Evolutionary conservation across 1,140 invertebrate genomes (phyloP).

Genomic region (Argopecten irradians): DNA sequence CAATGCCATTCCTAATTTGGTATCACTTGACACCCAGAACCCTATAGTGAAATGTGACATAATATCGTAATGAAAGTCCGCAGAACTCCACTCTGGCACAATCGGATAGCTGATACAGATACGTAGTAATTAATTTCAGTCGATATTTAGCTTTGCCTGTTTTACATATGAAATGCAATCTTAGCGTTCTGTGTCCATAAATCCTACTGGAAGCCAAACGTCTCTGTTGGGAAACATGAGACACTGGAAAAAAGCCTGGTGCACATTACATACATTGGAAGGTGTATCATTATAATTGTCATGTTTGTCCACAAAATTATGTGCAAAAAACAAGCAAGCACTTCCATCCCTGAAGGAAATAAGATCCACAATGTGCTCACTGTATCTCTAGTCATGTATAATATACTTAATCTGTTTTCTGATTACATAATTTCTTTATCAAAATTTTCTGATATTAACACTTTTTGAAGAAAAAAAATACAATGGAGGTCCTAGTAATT

Average conservation of each 20-base stretch:
- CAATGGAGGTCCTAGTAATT: too few relatives aligned
- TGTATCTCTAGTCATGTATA: background rate
- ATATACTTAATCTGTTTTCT: background rate
- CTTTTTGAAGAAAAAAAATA: too few relatives aligned
- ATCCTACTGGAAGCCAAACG: background rate
- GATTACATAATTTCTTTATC: background rate
- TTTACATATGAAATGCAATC: constrained; percentile 11
- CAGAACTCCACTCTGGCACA: background rate
- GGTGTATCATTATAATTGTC: background rate
- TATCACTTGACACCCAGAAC: background rate
- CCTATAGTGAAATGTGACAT: background rate
- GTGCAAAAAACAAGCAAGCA: background rate
- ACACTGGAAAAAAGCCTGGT: background rate
- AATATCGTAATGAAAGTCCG: background rate
- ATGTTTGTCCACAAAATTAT: background rate
- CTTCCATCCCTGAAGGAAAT: background rate
- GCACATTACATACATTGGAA: background rate
- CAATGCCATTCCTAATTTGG: background rate
- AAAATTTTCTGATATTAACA: background rate
- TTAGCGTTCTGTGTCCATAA: background rate
- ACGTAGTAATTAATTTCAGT: constrained; percentile 16
- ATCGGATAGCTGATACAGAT: background rate
- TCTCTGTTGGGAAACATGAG: background rate
- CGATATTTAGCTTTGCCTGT: background rate
- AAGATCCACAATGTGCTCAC: background rate